phyloP scores from a whole-genome alignment of 2,113 vertebrate genomes.

The Ptychochromis oligacanthus region DNA sequence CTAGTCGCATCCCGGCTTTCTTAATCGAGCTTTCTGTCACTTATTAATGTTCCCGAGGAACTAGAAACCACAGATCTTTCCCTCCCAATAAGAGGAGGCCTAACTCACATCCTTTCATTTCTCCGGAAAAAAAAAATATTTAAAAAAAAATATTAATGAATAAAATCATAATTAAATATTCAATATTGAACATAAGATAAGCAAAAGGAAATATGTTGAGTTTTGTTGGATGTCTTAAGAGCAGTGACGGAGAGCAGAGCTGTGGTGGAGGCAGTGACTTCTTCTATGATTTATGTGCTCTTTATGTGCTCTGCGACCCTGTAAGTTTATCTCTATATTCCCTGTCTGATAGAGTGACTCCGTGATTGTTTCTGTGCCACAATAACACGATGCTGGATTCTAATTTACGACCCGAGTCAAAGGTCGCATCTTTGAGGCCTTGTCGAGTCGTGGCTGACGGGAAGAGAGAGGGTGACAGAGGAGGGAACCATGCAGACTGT shows the following conservation, averaged over 20 bases:
- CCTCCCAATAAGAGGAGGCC: conserved; percentile 62
- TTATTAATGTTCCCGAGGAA: conserved; percentile 75
- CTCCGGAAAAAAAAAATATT: conserved; percentile 30
- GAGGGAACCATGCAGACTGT: neutral
- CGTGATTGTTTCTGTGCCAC: conserved; percentile 28
- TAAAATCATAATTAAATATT: conserved; percentile 66
- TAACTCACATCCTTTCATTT: conserved; percentile 60
- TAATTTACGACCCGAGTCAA: conserved; percentile 52
- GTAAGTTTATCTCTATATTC: conserved; percentile 65
- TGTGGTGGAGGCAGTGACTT: conserved; percentile 29
- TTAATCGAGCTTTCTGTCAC: conserved; percentile 80
- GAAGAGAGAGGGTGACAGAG: neutral
- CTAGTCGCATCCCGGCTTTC: conserved; percentile 66
- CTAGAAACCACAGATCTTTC: conserved; percentile 63
- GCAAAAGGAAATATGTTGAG: conserved; percentile 33
- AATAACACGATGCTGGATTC: conserved; percentile 15
- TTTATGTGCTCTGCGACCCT: conserved; percentile 61
- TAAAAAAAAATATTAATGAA: conserved; percentile 44
- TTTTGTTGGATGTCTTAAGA: conserved; percentile 58
- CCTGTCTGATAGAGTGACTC: conserved; percentile 57
- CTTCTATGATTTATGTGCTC: conserved; percentile 60
- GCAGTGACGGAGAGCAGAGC: neutral
- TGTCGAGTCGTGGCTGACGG: conserved; percentile 8
- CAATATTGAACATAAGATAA: conserved; percentile 48
- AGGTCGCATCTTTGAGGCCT: conserved; percentile 39